A percentile compares a stretch with the other conserved stretches of the same genome.
Evolutionary conservation across 2,113 vertebrate species (phyloP).

Genomic region (Rhadina sibilatrix): DNA sequence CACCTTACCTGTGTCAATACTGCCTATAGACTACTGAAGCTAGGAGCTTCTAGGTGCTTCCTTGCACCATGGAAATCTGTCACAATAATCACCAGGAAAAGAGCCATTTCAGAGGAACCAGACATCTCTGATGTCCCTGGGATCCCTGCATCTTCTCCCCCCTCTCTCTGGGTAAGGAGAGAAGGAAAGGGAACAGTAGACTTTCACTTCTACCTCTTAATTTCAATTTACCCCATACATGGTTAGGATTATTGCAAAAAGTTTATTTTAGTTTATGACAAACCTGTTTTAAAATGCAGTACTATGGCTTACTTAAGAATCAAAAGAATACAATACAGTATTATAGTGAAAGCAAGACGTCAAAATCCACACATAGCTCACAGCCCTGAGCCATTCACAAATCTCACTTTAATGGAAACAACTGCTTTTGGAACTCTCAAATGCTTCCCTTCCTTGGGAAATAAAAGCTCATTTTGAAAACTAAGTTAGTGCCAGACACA

Average conservation of each 20-base stretch:
- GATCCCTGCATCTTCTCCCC: background rate
- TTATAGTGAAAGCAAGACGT: background rate
- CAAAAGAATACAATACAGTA: background rate
- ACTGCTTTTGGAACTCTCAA: background rate
- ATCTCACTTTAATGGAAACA: background rate
- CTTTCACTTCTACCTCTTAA: background rate
- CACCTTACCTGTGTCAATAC: background rate
- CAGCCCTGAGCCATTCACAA: background rate
- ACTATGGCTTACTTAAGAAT: background rate
- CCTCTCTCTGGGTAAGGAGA: background rate
- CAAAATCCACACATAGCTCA: background rate
- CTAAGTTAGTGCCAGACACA: background rate
- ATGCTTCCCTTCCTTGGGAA: background rate
- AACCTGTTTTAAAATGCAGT: background rate
- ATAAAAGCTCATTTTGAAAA: background rate
- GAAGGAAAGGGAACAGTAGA: accelerated
- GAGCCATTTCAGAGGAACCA: background rate
- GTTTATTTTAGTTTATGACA: background rate
- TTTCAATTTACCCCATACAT: background rate
- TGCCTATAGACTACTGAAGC: background rate
- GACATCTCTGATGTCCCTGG: background rate
- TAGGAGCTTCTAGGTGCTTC: background rate
- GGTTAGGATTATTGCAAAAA: background rate
- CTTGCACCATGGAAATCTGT: background rate
- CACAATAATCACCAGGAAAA: background rate